Evolutionary conservation across 2,888 invertebrate genomes (phyloP), one percentile per base, ranked within the genome.

Genomic region (Cetonia aurata): DNA sequence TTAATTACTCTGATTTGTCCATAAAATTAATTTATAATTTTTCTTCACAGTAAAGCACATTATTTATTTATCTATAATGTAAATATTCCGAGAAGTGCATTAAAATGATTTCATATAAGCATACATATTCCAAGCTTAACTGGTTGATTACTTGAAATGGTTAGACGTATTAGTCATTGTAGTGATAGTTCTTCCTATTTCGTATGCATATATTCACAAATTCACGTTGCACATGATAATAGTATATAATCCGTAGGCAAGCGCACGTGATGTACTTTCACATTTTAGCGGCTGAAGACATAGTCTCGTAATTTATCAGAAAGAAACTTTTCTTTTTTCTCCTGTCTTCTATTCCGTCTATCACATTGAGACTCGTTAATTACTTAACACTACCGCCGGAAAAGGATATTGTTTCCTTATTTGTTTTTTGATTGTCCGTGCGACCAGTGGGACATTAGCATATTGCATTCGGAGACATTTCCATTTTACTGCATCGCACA

Each of bases 301-400:
- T n/a, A n/a, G 31, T 56, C 31, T 33, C 55, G 13, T 56, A 53
- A 19, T 37, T n/a, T 37, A 53, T 10, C 33, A 9, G 12, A 37
- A 62, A 17, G 62, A 52, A 59, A 59, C 19, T 52, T 65, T 50
- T 4, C 44, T 65, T 65, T 65, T 50, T 25, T n/a, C n/a, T n/a
- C n/a, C 25, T 4, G 25, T 25, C 25, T 25, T 25, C 25, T 25
- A 65, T 50, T 37, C 33, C 46, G 10, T 15, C 33, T 6, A 33
- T 50, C 46, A 37, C 33, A 13, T 3, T 37, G 17, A 50, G 17
- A 50, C n/a, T 50, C n/a, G 41, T 52, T 37, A 52, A 65, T 65
- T 65, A 65, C 50, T 65, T 65, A 19, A 65, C 62, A 52, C 62
- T 65, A 65, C 50, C 62, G 37, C 62, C 62, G 62, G 62, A 65